phyloP scores from a whole-genome alignment of 35 echinoderm and acorn worm species.

The Eucidaris tribuloides region DNA sequence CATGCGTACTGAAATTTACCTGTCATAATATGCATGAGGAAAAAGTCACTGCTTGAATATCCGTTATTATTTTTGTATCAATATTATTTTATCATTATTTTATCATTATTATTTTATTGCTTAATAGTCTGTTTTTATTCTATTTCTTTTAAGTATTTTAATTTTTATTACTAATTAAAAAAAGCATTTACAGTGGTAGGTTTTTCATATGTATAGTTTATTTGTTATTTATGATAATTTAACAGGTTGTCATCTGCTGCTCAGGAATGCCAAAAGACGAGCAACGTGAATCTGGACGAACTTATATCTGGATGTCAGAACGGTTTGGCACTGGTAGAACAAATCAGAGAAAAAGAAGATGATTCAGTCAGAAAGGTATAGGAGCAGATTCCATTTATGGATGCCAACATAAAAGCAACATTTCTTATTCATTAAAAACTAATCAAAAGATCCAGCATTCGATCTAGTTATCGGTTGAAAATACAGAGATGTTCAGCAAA shows the following conservation, averaged over 20 bases:
- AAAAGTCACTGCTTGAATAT: too few species aligned
- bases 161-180: too few species aligned
- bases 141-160: too few species aligned
- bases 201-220: too few species aligned
- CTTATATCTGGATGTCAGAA: constrained; percentile 71
- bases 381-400: not conserved
- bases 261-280: constrained; percentile 81
- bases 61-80: too few species aligned
- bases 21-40: too few species aligned
- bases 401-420: not conserved
- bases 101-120: too few species aligned
- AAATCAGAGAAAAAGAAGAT: constrained; percentile 41
- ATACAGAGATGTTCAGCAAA: not conserved
- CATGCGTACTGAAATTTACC: too few species aligned
- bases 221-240: too few species aligned
- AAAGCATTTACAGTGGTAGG: too few species aligned
- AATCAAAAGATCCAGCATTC: not conserved
- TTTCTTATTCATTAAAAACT: not conserved
- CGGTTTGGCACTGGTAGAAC: constrained; percentile 26
- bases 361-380: constrained; percentile 65
- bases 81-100: too few species aligned
- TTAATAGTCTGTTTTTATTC: too few species aligned
- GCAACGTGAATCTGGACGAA: constrained; percentile 65
- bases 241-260: constrained; percentile 67
- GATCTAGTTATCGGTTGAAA: not conserved